These are phyloP conservation scores for Okamejei kenojei DNA, from an alignment of 2,797 vertebrate species.

Conservation along the genomic window DNA sequence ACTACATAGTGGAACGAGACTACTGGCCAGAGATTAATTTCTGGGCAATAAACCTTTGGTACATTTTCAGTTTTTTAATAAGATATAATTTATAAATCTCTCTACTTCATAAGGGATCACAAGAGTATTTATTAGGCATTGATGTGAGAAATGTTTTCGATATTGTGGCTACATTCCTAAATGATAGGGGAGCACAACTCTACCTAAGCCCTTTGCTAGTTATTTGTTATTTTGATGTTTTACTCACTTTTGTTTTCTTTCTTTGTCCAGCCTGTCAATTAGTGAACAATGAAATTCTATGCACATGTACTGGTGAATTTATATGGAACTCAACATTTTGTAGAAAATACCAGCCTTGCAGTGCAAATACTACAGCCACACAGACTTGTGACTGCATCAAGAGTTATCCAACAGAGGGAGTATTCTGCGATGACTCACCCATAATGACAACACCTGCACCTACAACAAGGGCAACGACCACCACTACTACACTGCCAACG, in stretches of 20 bases:
- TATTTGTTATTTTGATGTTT: not conserved
- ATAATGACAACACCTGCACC: conserved; percentile 47
- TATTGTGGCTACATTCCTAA: not conserved
- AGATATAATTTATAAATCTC: not conserved
- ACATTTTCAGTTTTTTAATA: not conserved
- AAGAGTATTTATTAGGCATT: not conserved
- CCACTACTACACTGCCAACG: not conserved
- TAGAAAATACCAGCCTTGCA: conserved; percentile 46
- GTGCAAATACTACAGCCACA: not conserved
- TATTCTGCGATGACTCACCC: conserved; percentile 56
- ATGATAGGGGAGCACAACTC: not conserved
- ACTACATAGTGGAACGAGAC: no score
- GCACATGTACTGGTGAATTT: conserved; percentile 66
- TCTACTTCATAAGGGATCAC: not conserved
- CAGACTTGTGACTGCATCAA: conserved; percentile 55
- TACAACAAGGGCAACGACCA: no score
- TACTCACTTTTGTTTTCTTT: conserved; percentile 38
- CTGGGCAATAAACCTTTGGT: not conserved
- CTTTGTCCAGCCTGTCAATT: conserved; percentile 59
- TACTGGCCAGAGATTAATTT: not conserved
- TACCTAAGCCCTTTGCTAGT: not conserved
- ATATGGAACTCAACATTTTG: conserved; percentile 58
- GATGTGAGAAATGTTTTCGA: not conserved
- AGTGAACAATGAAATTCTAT: conserved; percentile 50
- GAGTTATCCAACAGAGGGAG: conserved; percentile 48